These are phyloP conservation scores for Macrocentrus cingulum DNA, from an alignment of 1,140 invertebrate species.

Conservation along the genomic window DNA sequence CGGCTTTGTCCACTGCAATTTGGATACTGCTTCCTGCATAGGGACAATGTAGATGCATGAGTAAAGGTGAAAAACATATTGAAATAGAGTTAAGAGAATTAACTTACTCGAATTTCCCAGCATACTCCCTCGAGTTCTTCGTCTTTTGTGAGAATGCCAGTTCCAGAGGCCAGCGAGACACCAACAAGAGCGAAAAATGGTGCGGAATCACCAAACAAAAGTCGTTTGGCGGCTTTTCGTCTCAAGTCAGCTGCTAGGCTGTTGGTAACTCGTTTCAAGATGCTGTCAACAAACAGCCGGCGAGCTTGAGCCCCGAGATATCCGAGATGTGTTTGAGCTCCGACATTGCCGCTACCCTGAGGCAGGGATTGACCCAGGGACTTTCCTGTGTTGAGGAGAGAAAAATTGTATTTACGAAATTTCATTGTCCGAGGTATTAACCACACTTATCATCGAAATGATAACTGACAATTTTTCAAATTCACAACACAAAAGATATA, in stretches of 20 bases:
- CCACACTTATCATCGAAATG: neutral
- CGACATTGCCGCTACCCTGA: constrained; percentile 43
- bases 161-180: constrained; percentile 72
- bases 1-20: constrained; percentile 61
- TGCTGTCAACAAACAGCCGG: constrained; percentile 69
- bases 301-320: constrained; percentile 65
- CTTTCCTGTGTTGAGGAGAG: constrained; percentile 39
- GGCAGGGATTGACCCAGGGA: constrained; percentile 49
- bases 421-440: neutral
- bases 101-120: constrained; percentile 72
- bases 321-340: constrained; percentile 52
- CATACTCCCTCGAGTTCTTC: constrained; percentile 78
- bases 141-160: constrained; percentile 75
- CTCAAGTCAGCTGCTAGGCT: constrained; percentile 66
- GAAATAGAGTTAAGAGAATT: constrained; percentile 13
- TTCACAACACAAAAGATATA: neutral
- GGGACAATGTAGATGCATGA: constrained; percentile 12
- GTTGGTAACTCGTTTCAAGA: constrained; percentile 69
- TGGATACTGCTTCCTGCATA: constrained; percentile 65
- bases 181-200: constrained; percentile 78
- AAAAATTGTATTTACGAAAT: neutral
- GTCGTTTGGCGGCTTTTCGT: constrained; percentile 63
- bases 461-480: constrained; percentile 20
- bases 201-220: constrained; percentile 70
- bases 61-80: neutral